These are phyloP conservation scores for Procambarus clarkii DNA, from an alignment of 1,140 invertebrate genomes.

Conservation along the genomic window DNA sequence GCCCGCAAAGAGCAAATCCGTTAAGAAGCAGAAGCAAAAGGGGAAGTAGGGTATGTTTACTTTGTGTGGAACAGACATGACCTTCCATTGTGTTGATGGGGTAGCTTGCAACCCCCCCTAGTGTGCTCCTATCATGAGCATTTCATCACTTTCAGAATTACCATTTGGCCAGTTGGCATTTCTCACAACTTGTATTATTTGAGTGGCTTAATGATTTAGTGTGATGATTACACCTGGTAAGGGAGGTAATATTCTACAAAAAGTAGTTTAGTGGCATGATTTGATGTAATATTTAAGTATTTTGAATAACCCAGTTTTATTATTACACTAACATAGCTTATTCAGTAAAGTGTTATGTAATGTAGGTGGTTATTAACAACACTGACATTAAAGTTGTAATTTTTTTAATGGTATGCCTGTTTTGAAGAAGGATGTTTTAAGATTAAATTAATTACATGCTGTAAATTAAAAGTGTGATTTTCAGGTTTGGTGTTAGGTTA, in stretches of 20 bases:
- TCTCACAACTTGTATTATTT: background rate
- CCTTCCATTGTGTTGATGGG: background rate
- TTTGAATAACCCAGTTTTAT: background rate
- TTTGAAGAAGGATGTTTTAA: no score
- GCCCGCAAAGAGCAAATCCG: constrained; percentile 15
- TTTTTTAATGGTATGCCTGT: no score
- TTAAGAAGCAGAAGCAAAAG: constrained; percentile 49
- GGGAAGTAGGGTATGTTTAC: constrained; percentile 58
- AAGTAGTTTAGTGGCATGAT: background rate
- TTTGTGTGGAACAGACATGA: constrained; percentile 3
- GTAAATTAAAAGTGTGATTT: no score
- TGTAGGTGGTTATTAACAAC: background rate
- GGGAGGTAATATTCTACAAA: background rate
- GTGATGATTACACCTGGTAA: background rate
- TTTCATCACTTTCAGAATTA: background rate
- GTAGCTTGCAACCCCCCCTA: background rate
- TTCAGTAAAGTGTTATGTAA: background rate
- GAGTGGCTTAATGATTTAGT: background rate
- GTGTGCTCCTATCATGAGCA: background rate
- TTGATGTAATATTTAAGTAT: background rate
- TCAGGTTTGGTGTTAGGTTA: no score
- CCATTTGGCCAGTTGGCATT: background rate
- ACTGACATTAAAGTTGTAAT: background rate
- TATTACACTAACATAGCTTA: background rate
- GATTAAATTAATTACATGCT: no score